phyloP scores from a whole-genome alignment of 1,140 invertebrate genomes.

The Magallana angulata region DNA sequence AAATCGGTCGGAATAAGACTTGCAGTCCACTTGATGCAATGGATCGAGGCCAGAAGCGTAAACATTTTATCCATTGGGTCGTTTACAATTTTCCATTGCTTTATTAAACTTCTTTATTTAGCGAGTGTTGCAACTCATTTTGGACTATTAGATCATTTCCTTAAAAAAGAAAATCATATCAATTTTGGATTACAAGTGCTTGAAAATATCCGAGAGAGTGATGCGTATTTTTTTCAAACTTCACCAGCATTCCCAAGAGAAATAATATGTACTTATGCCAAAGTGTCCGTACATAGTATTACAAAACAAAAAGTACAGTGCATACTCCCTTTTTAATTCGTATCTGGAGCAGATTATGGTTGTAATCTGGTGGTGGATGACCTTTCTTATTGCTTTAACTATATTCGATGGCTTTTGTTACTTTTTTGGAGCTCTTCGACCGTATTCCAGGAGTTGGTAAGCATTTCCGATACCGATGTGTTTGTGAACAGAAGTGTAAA shows the following conservation, averaged over 20 bases:
- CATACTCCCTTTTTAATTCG: background rate
- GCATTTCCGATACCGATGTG: background rate
- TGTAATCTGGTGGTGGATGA: background rate
- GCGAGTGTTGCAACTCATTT: background rate
- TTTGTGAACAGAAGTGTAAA: too few relatives aligned
- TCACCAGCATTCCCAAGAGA: background rate
- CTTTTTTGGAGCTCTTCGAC: background rate
- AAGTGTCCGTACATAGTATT: background rate
- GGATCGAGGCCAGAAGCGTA: background rate
- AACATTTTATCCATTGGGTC: background rate
- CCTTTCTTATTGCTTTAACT: background rate
- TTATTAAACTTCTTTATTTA: constrained; percentile 12
- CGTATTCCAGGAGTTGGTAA: background rate
- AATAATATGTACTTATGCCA: too few relatives aligned
- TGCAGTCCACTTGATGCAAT: background rate
- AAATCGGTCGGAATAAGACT: background rate
- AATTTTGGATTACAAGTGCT: background rate
- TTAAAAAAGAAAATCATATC: background rate
- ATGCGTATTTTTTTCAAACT: background rate
- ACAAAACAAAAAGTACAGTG: background rate
- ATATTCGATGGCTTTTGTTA: background rate
- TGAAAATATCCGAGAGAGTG: background rate
- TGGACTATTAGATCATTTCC: background rate
- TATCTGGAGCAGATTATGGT: background rate
- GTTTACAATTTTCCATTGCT: background rate